phyloP scores from a whole-genome alignment of 2,888 invertebrate species.

The Thymelicus lineola region DNA sequence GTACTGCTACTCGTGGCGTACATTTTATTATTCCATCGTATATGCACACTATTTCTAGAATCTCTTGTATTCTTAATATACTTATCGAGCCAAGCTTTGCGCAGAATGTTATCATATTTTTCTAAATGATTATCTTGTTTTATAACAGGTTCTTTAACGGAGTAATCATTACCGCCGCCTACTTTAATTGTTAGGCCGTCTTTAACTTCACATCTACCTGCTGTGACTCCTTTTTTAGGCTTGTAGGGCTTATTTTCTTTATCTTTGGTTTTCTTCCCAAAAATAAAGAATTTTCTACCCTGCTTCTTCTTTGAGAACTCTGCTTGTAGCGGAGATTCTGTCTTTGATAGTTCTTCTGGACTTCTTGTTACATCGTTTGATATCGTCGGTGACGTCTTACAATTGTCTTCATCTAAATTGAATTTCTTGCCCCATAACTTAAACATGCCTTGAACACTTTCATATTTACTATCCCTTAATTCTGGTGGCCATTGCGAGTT shows the following conservation, averaged over 20 bases:
- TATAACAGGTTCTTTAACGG: constrained; percentile 39
- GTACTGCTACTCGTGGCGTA: constrained; percentile 69
- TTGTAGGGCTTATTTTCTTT: constrained; percentile 52
- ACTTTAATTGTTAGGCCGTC: constrained; percentile 64
- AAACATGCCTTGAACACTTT: constrained; percentile 69
- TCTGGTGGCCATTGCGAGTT: constrained; percentile 49
- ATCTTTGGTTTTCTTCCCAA: constrained; percentile 61
- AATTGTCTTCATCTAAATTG: constrained; percentile 60
- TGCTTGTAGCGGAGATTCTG: constrained; percentile 36
- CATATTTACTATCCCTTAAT: constrained; percentile 54
- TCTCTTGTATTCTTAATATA: constrained; percentile 59
- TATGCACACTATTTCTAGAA: constrained; percentile 62
- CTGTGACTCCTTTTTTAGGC: constrained; percentile 61
- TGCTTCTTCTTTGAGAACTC: constrained; percentile 50
- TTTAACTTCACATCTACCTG: constrained; percentile 68
- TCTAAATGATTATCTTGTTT: constrained; percentile 42
- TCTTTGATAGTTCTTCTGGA: constrained; percentile 42
- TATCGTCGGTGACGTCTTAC: constrained; percentile 45
- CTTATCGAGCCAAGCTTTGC: constrained; percentile 63
- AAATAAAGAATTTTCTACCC: constrained; percentile 66
- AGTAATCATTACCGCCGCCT: constrained; percentile 45
- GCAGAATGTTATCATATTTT: constrained; percentile 52
- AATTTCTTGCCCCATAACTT: constrained; percentile 72
- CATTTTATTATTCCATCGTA: constrained; percentile 70
- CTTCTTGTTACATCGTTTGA: constrained; percentile 45